Evolutionary conservation across 1,140 invertebrate genomes (phyloP).

Genomic region (Conus betulinus): DNA sequence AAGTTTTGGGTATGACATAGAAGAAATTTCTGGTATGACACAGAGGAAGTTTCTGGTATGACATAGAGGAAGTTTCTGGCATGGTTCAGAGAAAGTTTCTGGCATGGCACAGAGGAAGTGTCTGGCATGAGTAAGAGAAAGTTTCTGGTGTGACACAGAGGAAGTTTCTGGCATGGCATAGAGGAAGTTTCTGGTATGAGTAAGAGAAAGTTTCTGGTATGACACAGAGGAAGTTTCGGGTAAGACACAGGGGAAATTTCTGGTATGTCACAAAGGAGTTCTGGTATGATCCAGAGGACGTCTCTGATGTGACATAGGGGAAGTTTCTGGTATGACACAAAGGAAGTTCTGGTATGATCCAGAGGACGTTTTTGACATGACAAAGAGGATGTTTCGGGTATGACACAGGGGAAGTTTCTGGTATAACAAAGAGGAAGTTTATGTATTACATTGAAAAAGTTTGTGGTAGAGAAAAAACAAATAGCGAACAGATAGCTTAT

Average conservation of each 20-base stretch:
- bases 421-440: neutral
- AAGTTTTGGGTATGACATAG: too few species aligned
- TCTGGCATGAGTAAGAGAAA: neutral
- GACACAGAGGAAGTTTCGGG: constrained; percentile 1
- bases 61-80: too few species aligned
- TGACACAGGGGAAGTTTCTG: neutral
- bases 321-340: too few species aligned
- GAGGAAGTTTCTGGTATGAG: too few species aligned
- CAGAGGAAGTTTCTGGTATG: too few species aligned
- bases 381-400: neutral
- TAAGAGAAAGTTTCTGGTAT: too few species aligned
- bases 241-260: neutral
- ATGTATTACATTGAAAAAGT: too few species aligned
- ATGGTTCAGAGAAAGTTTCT: neutral
- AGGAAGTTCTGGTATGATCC: too few species aligned
- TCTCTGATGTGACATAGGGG: too few species aligned
- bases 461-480: neutral
- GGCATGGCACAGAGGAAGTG: neutral
- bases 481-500: constrained; percentile 9
- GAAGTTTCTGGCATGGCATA: too few species aligned
- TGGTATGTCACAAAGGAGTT: neutral
- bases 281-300: neutral
- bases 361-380: too few species aligned
- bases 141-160: neutral
- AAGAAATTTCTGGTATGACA: too few species aligned